Evolutionary conservation across 2,113 vertebrate species (phyloP).

Genomic region (Callithrix jacchus): DNA sequence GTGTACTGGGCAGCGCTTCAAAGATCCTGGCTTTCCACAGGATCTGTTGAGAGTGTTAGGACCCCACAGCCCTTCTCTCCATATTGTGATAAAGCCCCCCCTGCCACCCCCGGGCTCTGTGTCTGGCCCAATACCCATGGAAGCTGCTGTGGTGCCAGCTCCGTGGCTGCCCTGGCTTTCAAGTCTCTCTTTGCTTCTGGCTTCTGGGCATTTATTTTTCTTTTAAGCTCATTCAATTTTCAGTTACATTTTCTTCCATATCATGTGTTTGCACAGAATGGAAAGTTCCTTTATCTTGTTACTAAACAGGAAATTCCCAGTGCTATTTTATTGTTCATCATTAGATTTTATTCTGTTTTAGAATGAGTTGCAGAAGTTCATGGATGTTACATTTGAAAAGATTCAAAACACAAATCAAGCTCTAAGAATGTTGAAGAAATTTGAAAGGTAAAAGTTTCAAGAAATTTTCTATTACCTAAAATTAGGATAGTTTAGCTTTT

Average conservation of each 20-base stretch:
- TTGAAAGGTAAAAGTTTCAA: conserved; percentile 90
- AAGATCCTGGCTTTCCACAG: neutral
- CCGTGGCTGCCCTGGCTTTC: neutral
- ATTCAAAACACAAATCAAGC: conserved; percentile 91
- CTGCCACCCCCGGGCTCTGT: too few relatives aligned
- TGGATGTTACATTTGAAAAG: conserved; percentile 91
- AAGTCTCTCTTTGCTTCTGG: neutral
- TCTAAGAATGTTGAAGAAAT: conserved; percentile 89
- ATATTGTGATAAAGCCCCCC: neutral
- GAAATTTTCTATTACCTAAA: conserved; percentile 5
- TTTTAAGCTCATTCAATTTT: neutral
- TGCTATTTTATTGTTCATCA: neutral
- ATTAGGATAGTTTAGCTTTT: neutral
- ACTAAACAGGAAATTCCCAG: neutral
- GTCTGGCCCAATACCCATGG: neutral
- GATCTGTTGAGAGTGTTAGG: neutral
- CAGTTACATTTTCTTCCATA: neutral
- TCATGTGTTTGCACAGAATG: neutral
- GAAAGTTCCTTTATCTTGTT: neutral
- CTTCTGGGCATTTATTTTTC: neutral
- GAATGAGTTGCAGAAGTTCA: conserved; percentile 91
- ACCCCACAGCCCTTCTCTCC: neutral
- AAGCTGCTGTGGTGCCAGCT: neutral
- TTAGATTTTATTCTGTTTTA: conserved; percentile 75
- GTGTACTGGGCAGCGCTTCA: neutral